Evolutionary conservation across 1,140 invertebrate species (phyloP), one percentile per base, ranked within the genome.

Genomic region (Heliconius himera): DNA sequence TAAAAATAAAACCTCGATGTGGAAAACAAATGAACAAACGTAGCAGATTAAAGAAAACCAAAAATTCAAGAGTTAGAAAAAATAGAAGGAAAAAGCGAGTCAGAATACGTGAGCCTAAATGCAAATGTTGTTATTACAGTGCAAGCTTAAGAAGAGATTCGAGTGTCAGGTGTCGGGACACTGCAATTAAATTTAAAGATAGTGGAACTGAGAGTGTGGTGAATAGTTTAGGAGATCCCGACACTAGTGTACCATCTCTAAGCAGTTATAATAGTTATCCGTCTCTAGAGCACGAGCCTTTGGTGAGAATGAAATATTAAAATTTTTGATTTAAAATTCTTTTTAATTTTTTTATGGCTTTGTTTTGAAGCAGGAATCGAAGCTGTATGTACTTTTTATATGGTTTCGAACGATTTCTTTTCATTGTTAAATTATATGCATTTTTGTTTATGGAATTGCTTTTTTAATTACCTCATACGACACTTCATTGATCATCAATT

Each of bases 211-310:
- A 29, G 8, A 66, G 60, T 66, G 60, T 66, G 22, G 76, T 70
- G 20, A 26, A 74, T 20, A 78, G 77, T 2, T 26, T 70, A 0
- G 73, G 56, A 6, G 71, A 82, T 66, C 83, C 83, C 0, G 77
- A 83, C 13, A 82, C 82, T 0, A 83, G 83, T 36, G 70, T 76
- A 49, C 46, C 75, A 1, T 81, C 83, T 13, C 38, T 86, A 0
- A 87, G 81, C 41, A 86, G 82, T 26, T 90, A 84, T 73, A 76
- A 87, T 16, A 87, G 83, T 38, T 88, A 77, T 36, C 60, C 75
- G 8, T 88, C 87, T 8, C 75, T 83, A 16, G 83, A 85, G 33
- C 84, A 88, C n/a, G 88, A 90, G 51, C 87, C 88, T 8, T 88
- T 87, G 83, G 82, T 84, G 0, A 29, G 9, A 29, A 66, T 66